Evolutionary conservation across 2,113 vertebrate genomes (phyloP).

Genomic region (Sinocyclocheilus anophthalmus): DNA sequence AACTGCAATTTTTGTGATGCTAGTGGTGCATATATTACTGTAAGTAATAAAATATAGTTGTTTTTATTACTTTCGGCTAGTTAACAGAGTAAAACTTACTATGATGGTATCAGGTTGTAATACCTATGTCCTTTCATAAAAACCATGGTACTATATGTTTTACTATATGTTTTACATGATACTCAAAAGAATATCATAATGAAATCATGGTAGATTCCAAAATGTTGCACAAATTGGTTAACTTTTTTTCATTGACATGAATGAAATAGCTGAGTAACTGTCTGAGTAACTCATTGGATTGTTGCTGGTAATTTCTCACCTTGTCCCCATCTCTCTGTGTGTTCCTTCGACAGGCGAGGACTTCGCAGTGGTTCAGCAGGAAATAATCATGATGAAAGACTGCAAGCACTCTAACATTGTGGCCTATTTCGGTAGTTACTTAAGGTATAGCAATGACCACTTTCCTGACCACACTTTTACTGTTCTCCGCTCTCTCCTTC

Average conservation of each 20-base stretch:
- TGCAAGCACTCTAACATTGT: slow-evolving; percentile 90
- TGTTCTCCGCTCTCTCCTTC: slow-evolving; percentile 1
- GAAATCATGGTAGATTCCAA: not conserved
- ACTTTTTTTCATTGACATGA: not conserved
- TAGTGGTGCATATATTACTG: not conserved
- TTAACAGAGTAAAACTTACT: not conserved
- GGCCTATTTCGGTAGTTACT: slow-evolving; percentile 90
- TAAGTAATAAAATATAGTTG: not conserved
- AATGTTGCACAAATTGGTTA: not conserved
- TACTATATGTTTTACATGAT: not conserved
- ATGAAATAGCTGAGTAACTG: not conserved
- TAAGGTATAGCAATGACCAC: slow-evolving; percentile 66
- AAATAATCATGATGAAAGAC: slow-evolving; percentile 94
- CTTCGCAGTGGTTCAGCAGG: slow-evolving; percentile 91
- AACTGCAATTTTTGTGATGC: not conserved
- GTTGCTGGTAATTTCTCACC: not conserved
- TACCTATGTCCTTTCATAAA: not conserved
- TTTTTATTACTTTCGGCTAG: not conserved
- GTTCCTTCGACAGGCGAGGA: slow-evolving; percentile 80
- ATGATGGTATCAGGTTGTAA: not conserved
- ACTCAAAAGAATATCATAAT: not conserved
- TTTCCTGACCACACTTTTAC: slow-evolving; percentile 19
- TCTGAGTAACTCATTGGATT: not conserved
- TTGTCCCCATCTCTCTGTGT: slow-evolving; percentile 25
- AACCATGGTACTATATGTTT: no score